Evolutionary conservation across 2,113 vertebrate species (phyloP).

Genomic region (Struthidea cinerea): DNA sequence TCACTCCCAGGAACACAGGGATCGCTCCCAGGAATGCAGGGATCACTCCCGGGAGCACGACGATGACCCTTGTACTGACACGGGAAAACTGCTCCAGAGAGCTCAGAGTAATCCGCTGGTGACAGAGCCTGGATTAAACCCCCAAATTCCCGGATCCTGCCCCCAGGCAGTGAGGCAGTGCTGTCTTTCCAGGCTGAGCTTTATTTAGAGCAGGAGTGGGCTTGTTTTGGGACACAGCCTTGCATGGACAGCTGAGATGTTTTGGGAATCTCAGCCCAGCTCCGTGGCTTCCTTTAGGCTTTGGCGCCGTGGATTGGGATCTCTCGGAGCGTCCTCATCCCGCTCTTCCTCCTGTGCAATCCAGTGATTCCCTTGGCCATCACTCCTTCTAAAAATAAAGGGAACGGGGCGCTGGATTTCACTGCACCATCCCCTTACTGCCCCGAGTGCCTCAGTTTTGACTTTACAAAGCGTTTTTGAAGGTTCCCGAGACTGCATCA

Average conservation of each 20-base stretch:
- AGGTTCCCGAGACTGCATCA: neutral
- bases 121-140: neutral
- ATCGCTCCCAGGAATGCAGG: neutral
- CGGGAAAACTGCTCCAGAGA: accelerated
- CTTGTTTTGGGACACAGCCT: neutral
- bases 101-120: neutral
- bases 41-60: accelerated
- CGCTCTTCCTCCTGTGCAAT: neutral
- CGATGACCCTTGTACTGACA: accelerated
- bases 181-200: neutral
- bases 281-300: neutral
- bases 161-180: neutral
- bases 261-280: neutral
- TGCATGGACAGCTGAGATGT: neutral
- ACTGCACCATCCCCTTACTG: accelerated
- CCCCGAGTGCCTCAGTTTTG: neutral
- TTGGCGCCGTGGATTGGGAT: neutral
- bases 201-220: neutral
- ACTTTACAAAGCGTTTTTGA: neutral
- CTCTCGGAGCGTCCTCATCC: neutral
- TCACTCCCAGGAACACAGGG: neutral
- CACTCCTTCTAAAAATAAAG: neutral
- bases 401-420: neutral
- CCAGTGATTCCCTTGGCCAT: neutral
- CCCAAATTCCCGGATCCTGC: neutral